These are phyloP conservation scores for Arvicanthis niloticus DNA, from an alignment of 2,113 vertebrate genomes.

Conservation along the genomic window DNA sequence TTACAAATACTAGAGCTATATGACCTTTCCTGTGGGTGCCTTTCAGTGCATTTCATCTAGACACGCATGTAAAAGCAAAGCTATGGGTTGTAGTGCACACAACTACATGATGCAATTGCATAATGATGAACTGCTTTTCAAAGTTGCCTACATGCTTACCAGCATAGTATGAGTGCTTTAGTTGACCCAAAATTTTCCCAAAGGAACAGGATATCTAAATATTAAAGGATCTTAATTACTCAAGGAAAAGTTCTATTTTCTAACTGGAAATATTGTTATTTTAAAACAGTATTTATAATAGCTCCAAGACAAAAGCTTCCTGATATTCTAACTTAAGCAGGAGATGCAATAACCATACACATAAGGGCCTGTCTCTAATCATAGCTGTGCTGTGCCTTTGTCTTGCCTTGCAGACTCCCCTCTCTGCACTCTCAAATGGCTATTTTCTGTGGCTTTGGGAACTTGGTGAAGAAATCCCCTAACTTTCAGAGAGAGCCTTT, in stretches of 20 bases:
- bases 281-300: neutral
- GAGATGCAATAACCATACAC: neutral
- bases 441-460: neutral
- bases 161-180: neutral
- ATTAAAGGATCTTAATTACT: neutral
- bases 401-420: neutral
- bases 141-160: neutral
- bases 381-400: rapidly evolving
- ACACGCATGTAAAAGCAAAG: neutral
- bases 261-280: neutral
- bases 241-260: neutral
- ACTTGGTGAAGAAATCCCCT: neutral
- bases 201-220: neutral
- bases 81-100: neutral
- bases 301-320: neutral
- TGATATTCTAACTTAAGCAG: neutral
- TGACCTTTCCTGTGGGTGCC: neutral
- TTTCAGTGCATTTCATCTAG: neutral
- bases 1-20: neutral
- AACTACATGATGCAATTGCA: neutral
- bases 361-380: no score
- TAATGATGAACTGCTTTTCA: neutral
- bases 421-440: no score
- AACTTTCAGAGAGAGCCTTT: neutral
- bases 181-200: neutral